A percentile compares a stretch with the other conserved stretches of the same genome.
phyloP scores from a whole-genome alignment of 2,797 vertebrate species.

The Neomorphus geoffroyi region DNA sequence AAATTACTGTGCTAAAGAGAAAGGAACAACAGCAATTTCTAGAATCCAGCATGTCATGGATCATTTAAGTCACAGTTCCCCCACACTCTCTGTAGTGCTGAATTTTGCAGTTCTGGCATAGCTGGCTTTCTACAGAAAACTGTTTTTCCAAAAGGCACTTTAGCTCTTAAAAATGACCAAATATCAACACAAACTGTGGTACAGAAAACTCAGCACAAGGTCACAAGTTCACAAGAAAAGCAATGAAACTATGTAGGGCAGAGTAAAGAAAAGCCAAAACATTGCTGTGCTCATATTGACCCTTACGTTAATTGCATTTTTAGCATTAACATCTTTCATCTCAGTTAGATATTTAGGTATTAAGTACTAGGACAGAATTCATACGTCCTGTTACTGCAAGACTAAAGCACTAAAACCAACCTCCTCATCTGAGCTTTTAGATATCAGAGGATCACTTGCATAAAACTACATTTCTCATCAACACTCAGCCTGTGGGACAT shows the following conservation, averaged over 20 bases:
- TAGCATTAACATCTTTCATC: background rate
- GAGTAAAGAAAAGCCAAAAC: background rate
- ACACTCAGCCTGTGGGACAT: background rate
- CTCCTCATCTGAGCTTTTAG: background rate
- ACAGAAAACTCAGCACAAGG: background rate
- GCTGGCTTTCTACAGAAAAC: background rate
- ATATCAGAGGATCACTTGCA: background rate
- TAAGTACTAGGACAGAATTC: background rate
- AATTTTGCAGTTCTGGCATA: background rate
- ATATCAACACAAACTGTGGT: background rate
- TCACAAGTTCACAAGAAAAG: background rate
- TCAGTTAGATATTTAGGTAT: background rate
- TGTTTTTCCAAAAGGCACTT: background rate
- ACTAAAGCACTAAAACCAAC: background rate
- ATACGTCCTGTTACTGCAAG: background rate
- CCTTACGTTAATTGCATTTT: background rate
- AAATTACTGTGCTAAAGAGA: background rate
- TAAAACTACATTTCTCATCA: background rate
- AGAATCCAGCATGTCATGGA: background rate
- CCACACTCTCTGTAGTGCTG: background rate
- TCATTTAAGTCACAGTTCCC: background rate
- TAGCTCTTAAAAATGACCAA: background rate
- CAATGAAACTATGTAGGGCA: background rate
- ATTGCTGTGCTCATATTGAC: background rate
- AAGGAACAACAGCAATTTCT: background rate